phyloP scores from a whole-genome alignment of 2,113 vertebrate species.

The Mustelus asterias region DNA sequence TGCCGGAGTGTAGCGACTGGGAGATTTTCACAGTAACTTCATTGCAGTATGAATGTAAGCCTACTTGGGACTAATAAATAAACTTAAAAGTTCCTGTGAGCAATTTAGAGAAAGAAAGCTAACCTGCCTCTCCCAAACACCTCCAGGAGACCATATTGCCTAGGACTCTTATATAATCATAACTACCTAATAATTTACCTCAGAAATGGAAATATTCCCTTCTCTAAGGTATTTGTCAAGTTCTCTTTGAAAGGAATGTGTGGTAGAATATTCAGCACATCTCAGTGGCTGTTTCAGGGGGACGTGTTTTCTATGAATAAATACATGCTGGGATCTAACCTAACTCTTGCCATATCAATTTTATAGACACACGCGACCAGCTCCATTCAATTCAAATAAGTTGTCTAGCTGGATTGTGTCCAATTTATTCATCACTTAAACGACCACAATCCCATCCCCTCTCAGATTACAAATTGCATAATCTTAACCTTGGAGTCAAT shows the following conservation, averaged over 20 bases:
- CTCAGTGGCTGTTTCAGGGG: not conserved
- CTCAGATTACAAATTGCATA: not conserved
- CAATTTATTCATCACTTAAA: not conserved
- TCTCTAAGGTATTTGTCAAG: not conserved
- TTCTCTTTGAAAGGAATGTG: not conserved
- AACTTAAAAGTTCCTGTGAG: not conserved
- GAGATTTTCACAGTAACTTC: too few species aligned
- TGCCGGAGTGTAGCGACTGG: too few species aligned
- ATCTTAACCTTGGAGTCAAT: not conserved
- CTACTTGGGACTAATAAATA: too few species aligned
- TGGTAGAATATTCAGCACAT: not conserved
- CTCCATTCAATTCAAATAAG: not conserved
- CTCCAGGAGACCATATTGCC: not conserved
- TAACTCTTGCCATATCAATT: not conserved
- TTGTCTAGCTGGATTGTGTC: not conserved
- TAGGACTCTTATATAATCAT: not conserved
- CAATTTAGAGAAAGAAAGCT: not conserved
- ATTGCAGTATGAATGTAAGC: too few species aligned
- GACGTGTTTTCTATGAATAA: not conserved
- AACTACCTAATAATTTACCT: not conserved
- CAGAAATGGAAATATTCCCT: not conserved
- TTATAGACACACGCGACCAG: not conserved
- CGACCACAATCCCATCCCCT: not conserved
- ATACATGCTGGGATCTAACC: not conserved
- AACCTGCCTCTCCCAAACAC: not conserved